phyloP scores from a whole-genome alignment of 1,140 invertebrate genomes.

The Eriocheir sinensis region DNA sequence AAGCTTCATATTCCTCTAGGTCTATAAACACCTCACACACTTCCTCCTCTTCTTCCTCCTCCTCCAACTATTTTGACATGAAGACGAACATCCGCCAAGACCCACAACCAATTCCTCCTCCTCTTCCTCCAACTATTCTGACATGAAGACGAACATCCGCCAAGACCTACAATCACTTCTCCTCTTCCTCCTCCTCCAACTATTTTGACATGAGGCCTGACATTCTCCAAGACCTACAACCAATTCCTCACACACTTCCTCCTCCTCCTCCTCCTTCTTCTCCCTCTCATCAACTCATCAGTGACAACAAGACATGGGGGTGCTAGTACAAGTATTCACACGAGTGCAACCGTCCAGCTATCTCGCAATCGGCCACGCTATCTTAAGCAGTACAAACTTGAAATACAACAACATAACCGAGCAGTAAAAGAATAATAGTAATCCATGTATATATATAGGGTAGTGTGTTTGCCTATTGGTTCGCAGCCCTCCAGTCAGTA shows the following conservation, averaged over 20 bases:
- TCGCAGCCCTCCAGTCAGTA: too few species aligned
- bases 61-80: too few species aligned
- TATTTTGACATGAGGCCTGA: too few species aligned
- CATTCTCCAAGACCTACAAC: not conserved
- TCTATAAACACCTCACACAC: too few species aligned
- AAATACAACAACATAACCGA: not conserved
- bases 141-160: too few species aligned
- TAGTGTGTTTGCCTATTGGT: too few species aligned
- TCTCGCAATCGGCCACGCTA: not conserved
- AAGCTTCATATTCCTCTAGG: too few species aligned
- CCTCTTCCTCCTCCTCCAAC: not conserved
- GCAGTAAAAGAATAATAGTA: conserved; percentile 1
- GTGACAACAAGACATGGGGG: not conserved
- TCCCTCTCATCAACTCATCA: too few species aligned
- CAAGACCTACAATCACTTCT: not conserved
- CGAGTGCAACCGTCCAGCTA: not conserved
- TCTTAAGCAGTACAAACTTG: not conserved
- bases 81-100: too few species aligned
- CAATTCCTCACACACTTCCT: not conserved
- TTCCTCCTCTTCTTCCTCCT: too few species aligned
- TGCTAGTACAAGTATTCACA: not conserved
- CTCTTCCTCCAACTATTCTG: not conserved
- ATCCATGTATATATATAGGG: not conserved
- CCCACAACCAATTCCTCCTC: too few species aligned
- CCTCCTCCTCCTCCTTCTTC: not conserved